Evolutionary conservation across 2,888 invertebrate species (phyloP).

Genomic region (Cantharis flavilabris): DNA sequence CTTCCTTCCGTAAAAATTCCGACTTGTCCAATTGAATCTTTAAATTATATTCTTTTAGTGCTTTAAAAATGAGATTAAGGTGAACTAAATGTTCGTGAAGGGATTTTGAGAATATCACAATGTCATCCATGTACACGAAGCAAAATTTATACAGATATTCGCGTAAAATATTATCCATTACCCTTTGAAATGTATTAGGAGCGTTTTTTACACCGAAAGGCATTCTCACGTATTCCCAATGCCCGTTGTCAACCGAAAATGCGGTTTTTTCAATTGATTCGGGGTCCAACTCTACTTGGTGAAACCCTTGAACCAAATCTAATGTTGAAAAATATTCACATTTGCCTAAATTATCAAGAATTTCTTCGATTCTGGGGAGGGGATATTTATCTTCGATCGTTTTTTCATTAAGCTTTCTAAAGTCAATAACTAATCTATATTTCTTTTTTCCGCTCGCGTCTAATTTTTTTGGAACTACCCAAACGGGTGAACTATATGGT

Average conservation of each 20-base stretch:
- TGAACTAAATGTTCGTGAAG: conserved; percentile 33
- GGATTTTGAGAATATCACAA: conserved; percentile 33
- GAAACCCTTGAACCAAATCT: not conserved
- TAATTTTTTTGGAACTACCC: not conserved
- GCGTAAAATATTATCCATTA: conserved; percentile 17
- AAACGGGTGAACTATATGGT: not conserved
- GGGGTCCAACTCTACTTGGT: not conserved
- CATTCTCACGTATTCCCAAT: not conserved
- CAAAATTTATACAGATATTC: conserved; percentile 17
- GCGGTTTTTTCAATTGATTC: conserved; percentile 1
- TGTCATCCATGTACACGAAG: conserved; percentile 39
- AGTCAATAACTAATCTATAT: not conserved
- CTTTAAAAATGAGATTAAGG: conserved; percentile 26
- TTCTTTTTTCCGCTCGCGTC: not conserved
- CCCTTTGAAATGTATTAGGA: not conserved
- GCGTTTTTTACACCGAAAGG: not conserved
- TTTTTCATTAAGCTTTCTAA: not conserved
- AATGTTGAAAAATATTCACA: not conserved
- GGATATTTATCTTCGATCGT: not conserved
- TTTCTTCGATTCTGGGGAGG: not conserved
- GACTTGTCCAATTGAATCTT: conserved; percentile 24
- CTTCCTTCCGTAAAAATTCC: not conserved
- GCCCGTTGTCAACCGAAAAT: not conserved
- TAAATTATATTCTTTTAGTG: conserved; percentile 23
- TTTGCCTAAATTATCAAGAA: not conserved